These are phyloP conservation scores for Druceiella hillmani DNA, from an alignment of 2,888 invertebrate genomes.

Conservation along the genomic window DNA sequence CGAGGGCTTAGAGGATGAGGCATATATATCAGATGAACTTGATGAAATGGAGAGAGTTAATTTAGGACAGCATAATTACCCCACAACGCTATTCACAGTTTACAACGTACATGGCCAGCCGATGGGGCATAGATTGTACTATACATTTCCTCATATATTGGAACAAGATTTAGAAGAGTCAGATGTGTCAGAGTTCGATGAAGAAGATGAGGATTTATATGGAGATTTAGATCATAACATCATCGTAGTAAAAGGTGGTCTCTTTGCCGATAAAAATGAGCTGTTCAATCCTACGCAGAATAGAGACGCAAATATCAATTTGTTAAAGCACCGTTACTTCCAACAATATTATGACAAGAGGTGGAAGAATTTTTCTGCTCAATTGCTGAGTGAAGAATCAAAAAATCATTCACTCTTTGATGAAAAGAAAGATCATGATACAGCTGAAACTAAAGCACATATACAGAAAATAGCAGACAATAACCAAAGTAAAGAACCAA, in stretches of 20 bases:
- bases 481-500: no score
- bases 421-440: no score
- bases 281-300: conserved; percentile 32
- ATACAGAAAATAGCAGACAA: no score
- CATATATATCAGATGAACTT: conserved; percentile 28
- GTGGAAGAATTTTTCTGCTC: conserved; percentile 38
- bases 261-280: conserved; percentile 33
- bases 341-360: conserved; percentile 43
- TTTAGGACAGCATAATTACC: conserved; percentile 33
- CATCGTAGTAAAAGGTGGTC: conserved; percentile 44
- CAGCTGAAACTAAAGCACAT: no score
- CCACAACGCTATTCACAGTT: conserved; percentile 44
- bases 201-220: conserved; percentile 31
- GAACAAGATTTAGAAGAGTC: conserved; percentile 43
- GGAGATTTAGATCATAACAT: conserved; percentile 33
- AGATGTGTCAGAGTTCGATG: conserved; percentile 32
- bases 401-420: no score
- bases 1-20: conserved; percentile 31
- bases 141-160: conserved; percentile 46
- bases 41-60: conserved; percentile 29
- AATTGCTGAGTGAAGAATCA: no score
- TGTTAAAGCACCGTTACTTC: conserved; percentile 44
- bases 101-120: conserved; percentile 47
- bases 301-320: conserved; percentile 27
- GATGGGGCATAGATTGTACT: conserved; percentile 44